Evolutionary conservation across 2,113 vertebrate genomes (phyloP).

Genomic region (Phalacrocorax brasilianus): DNA sequence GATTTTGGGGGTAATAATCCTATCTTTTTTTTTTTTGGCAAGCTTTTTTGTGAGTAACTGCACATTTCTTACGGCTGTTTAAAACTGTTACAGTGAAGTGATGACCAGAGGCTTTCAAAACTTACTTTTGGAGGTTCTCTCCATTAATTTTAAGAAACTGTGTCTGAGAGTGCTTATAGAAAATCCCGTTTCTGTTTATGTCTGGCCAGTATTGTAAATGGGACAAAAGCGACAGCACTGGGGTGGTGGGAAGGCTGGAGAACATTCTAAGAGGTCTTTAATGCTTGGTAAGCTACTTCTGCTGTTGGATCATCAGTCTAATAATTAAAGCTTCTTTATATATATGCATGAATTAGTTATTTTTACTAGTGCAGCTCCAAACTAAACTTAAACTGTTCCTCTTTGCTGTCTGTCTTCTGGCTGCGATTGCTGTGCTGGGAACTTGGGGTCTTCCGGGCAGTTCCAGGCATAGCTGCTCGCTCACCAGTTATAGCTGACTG

Average conservation of each 20-base stretch:
- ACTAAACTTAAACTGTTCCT: not conserved
- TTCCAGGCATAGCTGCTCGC: not conserved
- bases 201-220: not conserved
- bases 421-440: fast-evolving
- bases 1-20: not conserved
- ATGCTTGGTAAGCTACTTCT: slow-evolving; percentile 24
- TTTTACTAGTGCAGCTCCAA: not conserved
- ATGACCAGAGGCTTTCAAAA: not conserved
- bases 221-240: not conserved
- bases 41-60: not conserved
- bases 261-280: slow-evolving; percentile 30
- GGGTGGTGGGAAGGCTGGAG: not conserved
- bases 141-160: fast-evolving
- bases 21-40: not conserved
- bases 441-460: not conserved
- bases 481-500: fast-evolving
- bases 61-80: not conserved
- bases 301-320: not conserved
- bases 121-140: not conserved
- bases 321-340: slow-evolving; percentile 20
- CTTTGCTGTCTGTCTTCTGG: not conserved
- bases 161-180: not conserved
- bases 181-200: not conserved
- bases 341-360: not conserved
- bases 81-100: not conserved